Percentiles rank a stretch among this genome's conserved stretches.
phyloP scores from a whole-genome alignment of 2,797 vertebrate species.

The Phalanger gymnotis region DNA sequence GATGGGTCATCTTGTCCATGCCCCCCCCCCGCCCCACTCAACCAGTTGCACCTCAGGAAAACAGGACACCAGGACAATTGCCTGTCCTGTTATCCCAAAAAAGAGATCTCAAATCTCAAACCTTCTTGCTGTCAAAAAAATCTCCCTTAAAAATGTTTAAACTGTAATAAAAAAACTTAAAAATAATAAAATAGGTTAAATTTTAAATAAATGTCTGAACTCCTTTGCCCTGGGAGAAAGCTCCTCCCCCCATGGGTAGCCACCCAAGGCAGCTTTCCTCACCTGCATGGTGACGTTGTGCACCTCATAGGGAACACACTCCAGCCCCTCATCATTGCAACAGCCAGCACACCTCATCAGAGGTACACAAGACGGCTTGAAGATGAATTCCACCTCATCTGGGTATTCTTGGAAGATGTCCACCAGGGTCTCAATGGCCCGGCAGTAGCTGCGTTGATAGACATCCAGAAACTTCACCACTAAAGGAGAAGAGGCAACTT shows the following conservation, averaged over 20 bases:
- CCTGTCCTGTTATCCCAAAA: conserved; percentile 13
- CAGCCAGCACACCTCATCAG: conserved; percentile 96
- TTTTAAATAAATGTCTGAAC: not conserved
- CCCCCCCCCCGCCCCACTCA: not conserved
- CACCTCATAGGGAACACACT: conserved; percentile 92
- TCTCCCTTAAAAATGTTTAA: not conserved
- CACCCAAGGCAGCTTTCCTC: conserved; percentile 26
- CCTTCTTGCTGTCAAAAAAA: not conserved
- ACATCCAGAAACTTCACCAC: conserved; percentile 96
- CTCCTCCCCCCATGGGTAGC: not conserved
- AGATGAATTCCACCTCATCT: conserved; percentile 96
- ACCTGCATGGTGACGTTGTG: conserved; percentile 96
- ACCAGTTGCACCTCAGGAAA: not conserved
- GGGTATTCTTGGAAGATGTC: conserved; percentile 98
- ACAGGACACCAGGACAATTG: not conserved
- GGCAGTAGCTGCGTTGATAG: conserved; percentile 94
- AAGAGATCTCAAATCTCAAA: conserved; percentile 2
- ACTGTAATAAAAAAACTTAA: not conserved
- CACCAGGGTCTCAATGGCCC: conserved; percentile 95
- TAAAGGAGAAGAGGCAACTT: conserved; percentile 76
- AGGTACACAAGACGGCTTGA: conserved; percentile 97
- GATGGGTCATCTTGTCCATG: not conserved
- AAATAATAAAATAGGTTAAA: not conserved
- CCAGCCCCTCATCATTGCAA: conserved; percentile 94
- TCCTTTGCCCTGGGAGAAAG: not conserved